Evolutionary conservation across 2,888 invertebrate genomes (phyloP).

Genomic region (Orchesella flavescens): DNA sequence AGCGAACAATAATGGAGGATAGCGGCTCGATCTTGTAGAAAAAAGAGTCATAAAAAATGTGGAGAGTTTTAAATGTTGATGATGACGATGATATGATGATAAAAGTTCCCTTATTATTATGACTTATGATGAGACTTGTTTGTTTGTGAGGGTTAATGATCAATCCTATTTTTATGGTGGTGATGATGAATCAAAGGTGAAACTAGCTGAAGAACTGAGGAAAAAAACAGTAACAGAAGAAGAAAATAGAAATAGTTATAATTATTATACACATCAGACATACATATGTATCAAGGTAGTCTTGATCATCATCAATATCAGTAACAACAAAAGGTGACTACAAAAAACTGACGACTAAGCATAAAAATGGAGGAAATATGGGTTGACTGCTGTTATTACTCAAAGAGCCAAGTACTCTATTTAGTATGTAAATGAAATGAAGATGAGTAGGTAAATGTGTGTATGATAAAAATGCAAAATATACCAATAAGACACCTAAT

Average conservation of each 20-base stretch:
- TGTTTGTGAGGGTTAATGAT: constrained; percentile 32
- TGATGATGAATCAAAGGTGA: constrained; percentile 32
- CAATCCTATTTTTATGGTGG: constrained; percentile 41
- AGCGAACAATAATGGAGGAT: not conserved
- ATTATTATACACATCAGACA: not conserved
- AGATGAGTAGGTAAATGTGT: not conserved
- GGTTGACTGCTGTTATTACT: not conserved
- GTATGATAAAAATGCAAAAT: not conserved
- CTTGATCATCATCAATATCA: not conserved
- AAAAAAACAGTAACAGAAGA: not conserved
- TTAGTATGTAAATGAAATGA: not conserved
- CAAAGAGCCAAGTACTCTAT: not conserved
- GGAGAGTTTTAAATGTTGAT: constrained; percentile 39
- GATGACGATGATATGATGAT: constrained; percentile 23
- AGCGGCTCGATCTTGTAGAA: constrained; percentile 18
- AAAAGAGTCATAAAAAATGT: constrained; percentile 21
- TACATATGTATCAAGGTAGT: not conserved
- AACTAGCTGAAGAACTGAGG: constrained; percentile 30
- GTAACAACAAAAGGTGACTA: not conserved
- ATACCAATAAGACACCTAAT: not conserved
- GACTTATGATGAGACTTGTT: not conserved
- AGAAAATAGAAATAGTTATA: constrained; percentile 3
- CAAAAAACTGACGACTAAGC: not conserved
- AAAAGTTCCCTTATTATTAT: not conserved
- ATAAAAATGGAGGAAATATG: not conserved